Conservation (phyloP, 2,797 vertebrate genomes). For the Aotus griseimembra region DNA sequence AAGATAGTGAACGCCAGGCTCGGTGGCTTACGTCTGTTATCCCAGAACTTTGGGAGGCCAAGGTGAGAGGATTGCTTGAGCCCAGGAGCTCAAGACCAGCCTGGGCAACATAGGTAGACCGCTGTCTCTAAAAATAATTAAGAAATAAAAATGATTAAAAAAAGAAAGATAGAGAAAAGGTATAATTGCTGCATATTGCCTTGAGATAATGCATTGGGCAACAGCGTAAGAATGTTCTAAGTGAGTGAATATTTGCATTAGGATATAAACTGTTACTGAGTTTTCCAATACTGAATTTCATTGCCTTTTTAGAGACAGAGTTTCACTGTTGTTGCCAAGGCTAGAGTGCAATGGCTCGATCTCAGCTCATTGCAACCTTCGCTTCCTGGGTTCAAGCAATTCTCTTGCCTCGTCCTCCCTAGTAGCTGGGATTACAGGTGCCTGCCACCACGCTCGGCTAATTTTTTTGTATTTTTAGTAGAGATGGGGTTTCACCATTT, state of each 20-base stretch:
- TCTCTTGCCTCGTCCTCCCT: neutral
- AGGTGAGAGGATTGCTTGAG: too few species aligned
- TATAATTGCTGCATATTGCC: neutral
- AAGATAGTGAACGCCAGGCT: neutral
- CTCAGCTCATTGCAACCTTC: neutral
- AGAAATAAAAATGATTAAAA: neutral
- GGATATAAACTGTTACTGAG: neutral
- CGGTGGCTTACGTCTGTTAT: neutral
- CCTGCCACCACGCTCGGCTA: too few species aligned
- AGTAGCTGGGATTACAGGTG: neutral
- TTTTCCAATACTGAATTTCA: neutral
- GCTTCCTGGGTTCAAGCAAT: neutral
- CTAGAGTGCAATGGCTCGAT: neutral
- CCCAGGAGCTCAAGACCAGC: neutral
- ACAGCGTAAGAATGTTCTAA: neutral
- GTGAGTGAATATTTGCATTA: neutral
- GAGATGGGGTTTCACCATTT: too few species aligned
- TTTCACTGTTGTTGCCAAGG: neutral
- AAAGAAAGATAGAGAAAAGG: neutral
- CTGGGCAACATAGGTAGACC: neutral
- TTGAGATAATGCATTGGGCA: neutral
- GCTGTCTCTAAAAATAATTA: neutral
- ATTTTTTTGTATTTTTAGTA: too few species aligned
- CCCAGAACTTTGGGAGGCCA: neutral
- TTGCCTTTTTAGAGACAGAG: neutral